Evolutionary conservation across 2,113 vertebrate genomes (phyloP).

Genomic region (Dissostichus mawsoni): DNA sequence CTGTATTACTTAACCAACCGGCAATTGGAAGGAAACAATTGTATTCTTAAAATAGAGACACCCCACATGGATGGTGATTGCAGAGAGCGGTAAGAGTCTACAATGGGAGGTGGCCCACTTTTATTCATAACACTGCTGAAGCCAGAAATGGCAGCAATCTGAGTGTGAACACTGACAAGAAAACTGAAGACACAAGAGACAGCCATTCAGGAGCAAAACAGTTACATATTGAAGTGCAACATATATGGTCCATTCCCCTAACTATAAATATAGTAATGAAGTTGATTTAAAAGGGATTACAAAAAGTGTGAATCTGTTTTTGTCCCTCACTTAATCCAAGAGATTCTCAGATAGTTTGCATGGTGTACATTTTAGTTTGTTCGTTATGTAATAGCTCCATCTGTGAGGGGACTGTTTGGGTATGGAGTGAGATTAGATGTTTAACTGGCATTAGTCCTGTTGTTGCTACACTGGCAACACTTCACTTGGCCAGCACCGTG

Average conservation of each 20-base stretch:
- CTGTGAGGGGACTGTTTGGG: slow-evolving; percentile 40
- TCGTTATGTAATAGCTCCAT: slow-evolving; percentile 57
- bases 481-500: slow-evolving; percentile 28
- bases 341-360: slow-evolving; percentile 2
- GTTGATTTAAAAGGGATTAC: slow-evolving; percentile 4
- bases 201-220: slow-evolving; percentile 2
- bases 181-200: slow-evolving; percentile 24
- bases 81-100: slow-evolving; percentile 38
- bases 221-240: background rate
- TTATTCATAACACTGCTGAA: slow-evolving; percentile 50
- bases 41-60: slow-evolving; percentile 48
- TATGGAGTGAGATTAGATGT: slow-evolving; percentile 57
- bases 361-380: slow-evolving; percentile 8
- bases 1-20: background rate
- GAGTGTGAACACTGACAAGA: slow-evolving; percentile 39
- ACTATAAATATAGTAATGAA: background rate
- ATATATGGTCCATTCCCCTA: background rate
- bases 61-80: slow-evolving; percentile 38
- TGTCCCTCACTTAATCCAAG: slow-evolving; percentile 4
- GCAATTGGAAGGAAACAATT: background rate
- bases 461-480: slow-evolving; percentile 34
- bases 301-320: background rate
- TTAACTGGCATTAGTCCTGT: slow-evolving; percentile 48
- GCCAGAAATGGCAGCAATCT: slow-evolving; percentile 44
- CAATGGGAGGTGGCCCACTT: slow-evolving; percentile 66